Evolutionary conservation across 2,797 vertebrate species (phyloP).

Genomic region (Prunella strophiata): DNA sequence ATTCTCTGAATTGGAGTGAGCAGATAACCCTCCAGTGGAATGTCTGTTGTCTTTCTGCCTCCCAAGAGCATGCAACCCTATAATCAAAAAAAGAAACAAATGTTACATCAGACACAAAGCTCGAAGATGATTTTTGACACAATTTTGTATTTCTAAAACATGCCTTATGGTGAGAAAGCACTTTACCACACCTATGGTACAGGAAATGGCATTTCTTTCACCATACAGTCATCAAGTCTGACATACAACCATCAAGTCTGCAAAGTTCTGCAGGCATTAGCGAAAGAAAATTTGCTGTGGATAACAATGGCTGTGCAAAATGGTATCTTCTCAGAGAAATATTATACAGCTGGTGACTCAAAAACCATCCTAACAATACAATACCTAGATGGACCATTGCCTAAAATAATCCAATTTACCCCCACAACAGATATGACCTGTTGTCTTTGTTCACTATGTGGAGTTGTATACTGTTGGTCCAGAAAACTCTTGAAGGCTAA

Average conservation of each 20-base stretch:
- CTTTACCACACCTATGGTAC: background rate
- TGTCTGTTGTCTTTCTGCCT: conserved; percentile 96
- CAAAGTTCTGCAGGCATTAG: background rate
- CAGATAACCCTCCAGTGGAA: conserved; percentile 96
- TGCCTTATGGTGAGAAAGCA: background rate
- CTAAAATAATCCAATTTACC: background rate
- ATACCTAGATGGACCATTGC: background rate
- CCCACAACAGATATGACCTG: background rate
- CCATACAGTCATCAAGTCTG: background rate
- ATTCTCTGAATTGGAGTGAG: conserved; percentile 97
- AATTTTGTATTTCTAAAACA: background rate
- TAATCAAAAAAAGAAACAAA: conserved; percentile 37
- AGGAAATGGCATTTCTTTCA: background rate
- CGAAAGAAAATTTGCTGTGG: background rate
- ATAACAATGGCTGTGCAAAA: background rate
- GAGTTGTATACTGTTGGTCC: background rate
- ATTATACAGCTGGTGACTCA: background rate
- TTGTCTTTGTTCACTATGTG: background rate
- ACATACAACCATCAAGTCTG: background rate
- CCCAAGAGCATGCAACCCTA: conserved; percentile 98
- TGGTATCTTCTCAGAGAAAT: background rate
- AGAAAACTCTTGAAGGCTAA: background rate
- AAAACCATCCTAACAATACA: background rate
- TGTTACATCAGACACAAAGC: conserved; percentile 5
- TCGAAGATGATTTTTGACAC: background rate